Evolutionary conservation across 1,140 invertebrate genomes (phyloP).

Genomic region (Teleopsis dalmanni): DNA sequence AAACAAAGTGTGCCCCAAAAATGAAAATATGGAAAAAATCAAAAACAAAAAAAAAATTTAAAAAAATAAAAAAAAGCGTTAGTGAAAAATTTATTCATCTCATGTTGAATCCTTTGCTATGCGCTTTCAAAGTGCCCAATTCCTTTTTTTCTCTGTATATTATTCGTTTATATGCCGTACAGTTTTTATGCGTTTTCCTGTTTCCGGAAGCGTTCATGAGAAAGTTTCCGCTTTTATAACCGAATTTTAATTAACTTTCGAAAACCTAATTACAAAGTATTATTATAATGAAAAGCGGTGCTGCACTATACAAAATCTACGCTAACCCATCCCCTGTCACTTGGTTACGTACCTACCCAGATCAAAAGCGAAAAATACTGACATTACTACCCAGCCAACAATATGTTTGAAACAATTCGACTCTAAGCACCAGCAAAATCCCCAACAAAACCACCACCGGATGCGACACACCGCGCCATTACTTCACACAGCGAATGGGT

Average conservation of each 20-base stretch:
- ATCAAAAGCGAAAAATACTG: too few species aligned
- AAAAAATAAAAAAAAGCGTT: too few species aligned
- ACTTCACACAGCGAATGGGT: too few species aligned
- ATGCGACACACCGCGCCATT: too few species aligned
- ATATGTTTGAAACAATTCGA: too few species aligned
- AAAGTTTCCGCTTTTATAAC: slow-evolving; percentile 45
- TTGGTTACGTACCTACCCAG: background rate
- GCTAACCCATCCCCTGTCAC: background rate
- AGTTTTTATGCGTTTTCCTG: slow-evolving; percentile 26
- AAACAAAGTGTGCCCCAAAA: slow-evolving; percentile 1
- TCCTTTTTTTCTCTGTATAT: background rate
- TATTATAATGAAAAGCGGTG: slow-evolving; percentile 39
- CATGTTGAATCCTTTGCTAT: background rate
- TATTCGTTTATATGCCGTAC: background rate
- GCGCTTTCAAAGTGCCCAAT: background rate
- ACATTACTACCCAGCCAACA: too few species aligned
- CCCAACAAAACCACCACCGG: too few species aligned
- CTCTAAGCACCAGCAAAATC: too few species aligned
- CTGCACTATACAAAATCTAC: too few species aligned
- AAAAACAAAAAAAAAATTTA: too few species aligned
- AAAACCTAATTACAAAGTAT: slow-evolving; percentile 46
- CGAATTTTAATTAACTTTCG: slow-evolving; percentile 46
- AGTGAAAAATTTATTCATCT: too few species aligned
- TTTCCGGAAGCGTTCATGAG: slow-evolving; percentile 43
- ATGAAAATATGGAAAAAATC: too few species aligned